A percentile compares a stretch with the other conserved stretches of the same genome.
phyloP scores from a whole-genome alignment of 2,888 invertebrate genomes.

The Amitus sp. region DNA sequence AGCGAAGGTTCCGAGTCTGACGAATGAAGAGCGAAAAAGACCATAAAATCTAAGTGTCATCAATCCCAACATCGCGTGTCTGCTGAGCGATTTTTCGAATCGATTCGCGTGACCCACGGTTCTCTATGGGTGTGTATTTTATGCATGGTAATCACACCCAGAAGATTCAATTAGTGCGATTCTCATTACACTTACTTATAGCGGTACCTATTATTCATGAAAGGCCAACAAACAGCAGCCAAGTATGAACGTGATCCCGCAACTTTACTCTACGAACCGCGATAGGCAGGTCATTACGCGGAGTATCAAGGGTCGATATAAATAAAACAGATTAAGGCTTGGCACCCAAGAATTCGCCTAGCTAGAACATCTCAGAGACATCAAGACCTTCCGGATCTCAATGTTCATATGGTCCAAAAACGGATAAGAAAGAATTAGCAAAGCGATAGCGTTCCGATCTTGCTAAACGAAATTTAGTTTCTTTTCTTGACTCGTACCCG shows the following conservation, averaged over 20 bases:
- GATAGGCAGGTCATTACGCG: constrained; percentile 26
- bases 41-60: neutral
- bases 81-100: constrained; percentile 48
- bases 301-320: too few species aligned
- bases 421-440: neutral
- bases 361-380: too few species aligned
- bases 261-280: constrained; percentile 35
- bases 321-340: too few species aligned
- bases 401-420: neutral
- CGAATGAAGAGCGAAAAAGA: neutral
- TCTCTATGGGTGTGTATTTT: constrained; percentile 52
- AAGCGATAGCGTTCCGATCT: constrained; percentile 7
- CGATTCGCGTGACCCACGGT: constrained; percentile 50
- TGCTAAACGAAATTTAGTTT: constrained; percentile 21
- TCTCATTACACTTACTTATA: constrained; percentile 62
- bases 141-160: constrained; percentile 63
- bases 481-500: constrained; percentile 27
- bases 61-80: constrained; percentile 28
- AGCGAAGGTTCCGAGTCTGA: constrained; percentile 2
- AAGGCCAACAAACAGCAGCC: constrained; percentile 45
- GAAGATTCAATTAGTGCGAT: constrained; percentile 65
- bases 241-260: constrained; percentile 52
- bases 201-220: constrained; percentile 61
- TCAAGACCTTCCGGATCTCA: too few species aligned
- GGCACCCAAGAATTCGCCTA: too few species aligned